Evolutionary conservation across 2,113 vertebrate genomes (phyloP).

Genomic region (Gopherus evgoodei): DNA sequence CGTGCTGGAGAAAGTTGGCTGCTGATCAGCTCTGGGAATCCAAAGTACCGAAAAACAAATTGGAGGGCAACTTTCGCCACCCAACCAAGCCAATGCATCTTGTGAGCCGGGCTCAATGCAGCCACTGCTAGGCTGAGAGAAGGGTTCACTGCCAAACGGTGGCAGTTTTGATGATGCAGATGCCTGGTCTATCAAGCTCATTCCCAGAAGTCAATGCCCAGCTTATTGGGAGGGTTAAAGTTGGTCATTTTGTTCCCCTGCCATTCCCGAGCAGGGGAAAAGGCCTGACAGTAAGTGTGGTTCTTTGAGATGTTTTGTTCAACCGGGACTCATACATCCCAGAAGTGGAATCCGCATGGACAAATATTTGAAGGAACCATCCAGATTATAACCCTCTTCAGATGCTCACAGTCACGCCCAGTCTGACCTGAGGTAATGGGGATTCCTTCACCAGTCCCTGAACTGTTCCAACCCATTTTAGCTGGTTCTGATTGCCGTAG

Average conservation of each 20-base stretch:
- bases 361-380: neutral
- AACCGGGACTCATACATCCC: neutral
- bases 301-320: neutral
- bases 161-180: neutral
- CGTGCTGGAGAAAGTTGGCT: rapidly evolving
- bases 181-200: neutral
- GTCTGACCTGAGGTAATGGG: neutral
- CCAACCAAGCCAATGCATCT: neutral
- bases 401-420: neutral
- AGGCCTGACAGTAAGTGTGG: neutral
- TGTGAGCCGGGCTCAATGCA: neutral
- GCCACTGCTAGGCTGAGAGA: neutral
- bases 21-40: rapidly evolving
- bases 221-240: rapidly evolving
- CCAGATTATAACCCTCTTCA: neutral
- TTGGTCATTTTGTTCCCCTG: neutral
- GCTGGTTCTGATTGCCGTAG: neutral
- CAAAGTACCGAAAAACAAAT: neutral
- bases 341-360: neutral
- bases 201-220: neutral
- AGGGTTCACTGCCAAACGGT: neutral
- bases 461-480: neutral
- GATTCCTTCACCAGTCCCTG: neutral
- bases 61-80: neutral
- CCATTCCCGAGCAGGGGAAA: neutral